A percentile compares a stretch with the other conserved stretches of the same genome.
Conservation (phyloP, 1,140 invertebrate genomes). For the Pogonus chalceus region DNA sequence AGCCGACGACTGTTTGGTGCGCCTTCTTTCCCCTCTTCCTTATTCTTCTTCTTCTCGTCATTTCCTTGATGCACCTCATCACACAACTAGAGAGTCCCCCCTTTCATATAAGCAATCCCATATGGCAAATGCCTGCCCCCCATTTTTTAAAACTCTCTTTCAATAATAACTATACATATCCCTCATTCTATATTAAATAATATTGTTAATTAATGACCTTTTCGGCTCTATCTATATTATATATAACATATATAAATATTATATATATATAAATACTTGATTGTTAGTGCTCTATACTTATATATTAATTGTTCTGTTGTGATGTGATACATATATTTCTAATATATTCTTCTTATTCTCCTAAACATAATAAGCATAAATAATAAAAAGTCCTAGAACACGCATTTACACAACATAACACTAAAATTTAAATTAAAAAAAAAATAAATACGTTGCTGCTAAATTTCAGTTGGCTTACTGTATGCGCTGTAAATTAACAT, state of each 20-base stretch:
- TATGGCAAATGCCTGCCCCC: not conserved
- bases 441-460: constrained; percentile 18
- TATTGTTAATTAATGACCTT: constrained; percentile 35
- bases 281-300: constrained; percentile 22
- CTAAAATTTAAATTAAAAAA: not conserved
- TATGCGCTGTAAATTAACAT: too few relatives aligned
- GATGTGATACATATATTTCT: constrained; percentile 34
- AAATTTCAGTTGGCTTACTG: constrained; percentile 14
- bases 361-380: too few relatives aligned
- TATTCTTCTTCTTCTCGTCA: not conserved
- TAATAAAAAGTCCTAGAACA: not conserved
- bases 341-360: constrained; percentile 30
- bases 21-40: not conserved
- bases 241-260: too few relatives aligned
- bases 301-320: constrained; percentile 32
- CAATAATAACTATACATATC: constrained; percentile 36
- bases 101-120: not conserved
- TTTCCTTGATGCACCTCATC: not conserved
- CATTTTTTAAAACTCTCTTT: not conserved
- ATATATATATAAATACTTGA: constrained; percentile 10
- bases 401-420: not conserved
- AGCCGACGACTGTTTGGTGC: not conserved
- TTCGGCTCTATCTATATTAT: constrained; percentile 4
- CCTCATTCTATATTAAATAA: constrained; percentile 16
- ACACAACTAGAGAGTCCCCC: not conserved